Evolutionary conservation across 1,140 invertebrate species (phyloP).

Genomic region (Triops cancriformis): DNA sequence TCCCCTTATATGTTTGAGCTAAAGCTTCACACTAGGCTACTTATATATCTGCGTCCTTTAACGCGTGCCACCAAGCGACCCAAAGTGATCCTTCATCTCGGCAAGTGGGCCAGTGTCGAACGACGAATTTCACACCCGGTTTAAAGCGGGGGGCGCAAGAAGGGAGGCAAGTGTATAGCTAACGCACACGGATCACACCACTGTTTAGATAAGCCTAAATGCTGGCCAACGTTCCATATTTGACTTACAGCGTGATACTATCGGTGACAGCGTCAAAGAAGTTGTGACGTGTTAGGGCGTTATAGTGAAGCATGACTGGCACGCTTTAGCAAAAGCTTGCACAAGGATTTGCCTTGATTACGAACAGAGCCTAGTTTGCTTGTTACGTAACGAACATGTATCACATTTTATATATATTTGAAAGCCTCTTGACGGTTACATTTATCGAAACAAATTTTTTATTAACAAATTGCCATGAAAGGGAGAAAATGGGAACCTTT

Average conservation of each 20-base stretch:
- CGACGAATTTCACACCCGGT: neutral
- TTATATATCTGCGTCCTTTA: neutral
- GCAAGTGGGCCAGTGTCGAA: neutral
- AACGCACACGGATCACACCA: neutral
- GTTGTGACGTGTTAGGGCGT: too few species aligned
- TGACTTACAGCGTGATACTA: neutral
- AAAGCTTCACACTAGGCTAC: constrained; percentile 2
- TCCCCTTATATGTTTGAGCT: neutral
- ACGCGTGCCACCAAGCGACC: neutral
- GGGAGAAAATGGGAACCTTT: too few species aligned
- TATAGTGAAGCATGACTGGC: too few species aligned
- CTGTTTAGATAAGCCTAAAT: neutral
- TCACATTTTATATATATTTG: too few species aligned
- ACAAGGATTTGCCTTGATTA: too few species aligned
- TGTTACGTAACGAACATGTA: too few species aligned
- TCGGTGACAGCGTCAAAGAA: neutral
- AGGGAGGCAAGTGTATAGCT: neutral
- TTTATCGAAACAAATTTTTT: too few species aligned
- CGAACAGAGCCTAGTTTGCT: too few species aligned
- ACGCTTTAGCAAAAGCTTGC: too few species aligned
- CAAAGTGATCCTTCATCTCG: constrained; percentile 6
- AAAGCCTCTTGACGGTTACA: too few species aligned
- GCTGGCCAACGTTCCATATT: neutral
- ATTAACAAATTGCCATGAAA: too few species aligned
- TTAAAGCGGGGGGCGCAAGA: neutral